Evolutionary conservation across 2,113 vertebrate genomes (phyloP).

Genomic region (Crypturellus undulatus): DNA sequence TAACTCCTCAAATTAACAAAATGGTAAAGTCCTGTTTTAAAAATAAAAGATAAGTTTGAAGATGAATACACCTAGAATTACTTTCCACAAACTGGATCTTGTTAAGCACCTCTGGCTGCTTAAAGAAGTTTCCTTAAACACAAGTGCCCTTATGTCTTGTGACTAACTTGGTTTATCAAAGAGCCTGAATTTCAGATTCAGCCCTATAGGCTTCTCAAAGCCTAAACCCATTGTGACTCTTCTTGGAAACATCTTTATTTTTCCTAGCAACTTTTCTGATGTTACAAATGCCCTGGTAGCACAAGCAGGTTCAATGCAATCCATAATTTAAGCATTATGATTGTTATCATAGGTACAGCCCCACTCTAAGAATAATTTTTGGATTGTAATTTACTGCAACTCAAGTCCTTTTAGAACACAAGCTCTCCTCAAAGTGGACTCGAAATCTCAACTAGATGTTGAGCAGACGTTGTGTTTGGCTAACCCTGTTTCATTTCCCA

Average conservation of each 20-base stretch:
- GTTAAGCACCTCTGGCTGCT: background rate
- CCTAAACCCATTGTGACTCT: background rate
- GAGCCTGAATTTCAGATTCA: background rate
- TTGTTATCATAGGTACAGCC: background rate
- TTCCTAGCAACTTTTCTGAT: background rate
- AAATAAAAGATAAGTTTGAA: background rate
- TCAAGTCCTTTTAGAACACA: background rate
- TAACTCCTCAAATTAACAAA: too few species aligned
- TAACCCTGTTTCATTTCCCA: background rate
- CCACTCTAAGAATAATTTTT: background rate
- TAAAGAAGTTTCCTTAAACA: background rate
- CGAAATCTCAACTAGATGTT: background rate
- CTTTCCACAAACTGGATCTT: background rate
- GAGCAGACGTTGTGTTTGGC: background rate
- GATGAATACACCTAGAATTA: background rate
- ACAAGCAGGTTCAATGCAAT: background rate
- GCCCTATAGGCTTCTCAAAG: background rate
- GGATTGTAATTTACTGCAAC: background rate
- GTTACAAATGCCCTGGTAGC: background rate
- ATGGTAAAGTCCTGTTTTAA: background rate
- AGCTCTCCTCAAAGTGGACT: background rate
- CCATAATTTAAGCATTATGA: background rate
- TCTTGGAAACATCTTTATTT: background rate
- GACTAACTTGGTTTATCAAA: background rate
- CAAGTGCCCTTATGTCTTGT: background rate